A percentile compares a stretch with the other conserved stretches of the same genome.
phyloP scores from a whole-genome alignment of 2,113 vertebrate genomes.

The Diadophis punctatus region DNA sequence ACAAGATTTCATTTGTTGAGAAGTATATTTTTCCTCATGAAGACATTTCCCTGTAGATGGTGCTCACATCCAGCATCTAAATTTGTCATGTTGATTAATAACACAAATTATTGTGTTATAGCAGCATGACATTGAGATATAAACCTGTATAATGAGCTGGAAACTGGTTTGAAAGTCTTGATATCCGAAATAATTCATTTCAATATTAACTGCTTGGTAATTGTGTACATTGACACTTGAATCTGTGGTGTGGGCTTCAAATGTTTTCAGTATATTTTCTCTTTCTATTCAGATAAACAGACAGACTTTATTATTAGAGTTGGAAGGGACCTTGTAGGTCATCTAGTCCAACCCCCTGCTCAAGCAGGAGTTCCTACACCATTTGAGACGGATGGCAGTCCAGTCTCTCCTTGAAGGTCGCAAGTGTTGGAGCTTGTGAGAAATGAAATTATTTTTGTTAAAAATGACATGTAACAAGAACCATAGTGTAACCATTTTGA shows the following conservation, averaged over 20 bases:
- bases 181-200: background rate
- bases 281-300: background rate
- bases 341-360: too few species aligned
- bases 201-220: background rate
- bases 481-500: too few species aligned
- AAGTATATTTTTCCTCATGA: background rate
- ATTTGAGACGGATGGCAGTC: too few species aligned
- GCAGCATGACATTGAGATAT: background rate
- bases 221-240: background rate
- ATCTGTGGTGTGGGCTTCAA: background rate
- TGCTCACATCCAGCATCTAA: slow-evolving; percentile 7
- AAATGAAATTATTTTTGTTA: too few species aligned
- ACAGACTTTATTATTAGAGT: too few species aligned
- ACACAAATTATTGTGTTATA: background rate
- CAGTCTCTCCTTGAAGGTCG: too few species aligned
- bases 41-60: slow-evolving; percentile 12
- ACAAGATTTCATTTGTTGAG: background rate
- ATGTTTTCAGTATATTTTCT: background rate
- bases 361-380: too few species aligned
- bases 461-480: too few species aligned
- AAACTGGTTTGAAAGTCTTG: background rate
- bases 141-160: background rate
- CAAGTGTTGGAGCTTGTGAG: too few species aligned
- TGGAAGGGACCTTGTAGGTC: too few species aligned
- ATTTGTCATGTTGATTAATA: background rate